Evolutionary conservation across 2,797 vertebrate species (phyloP), one percentile per base, ranked within the genome.

Genomic region (Sebastolobus alascanus): DNA sequence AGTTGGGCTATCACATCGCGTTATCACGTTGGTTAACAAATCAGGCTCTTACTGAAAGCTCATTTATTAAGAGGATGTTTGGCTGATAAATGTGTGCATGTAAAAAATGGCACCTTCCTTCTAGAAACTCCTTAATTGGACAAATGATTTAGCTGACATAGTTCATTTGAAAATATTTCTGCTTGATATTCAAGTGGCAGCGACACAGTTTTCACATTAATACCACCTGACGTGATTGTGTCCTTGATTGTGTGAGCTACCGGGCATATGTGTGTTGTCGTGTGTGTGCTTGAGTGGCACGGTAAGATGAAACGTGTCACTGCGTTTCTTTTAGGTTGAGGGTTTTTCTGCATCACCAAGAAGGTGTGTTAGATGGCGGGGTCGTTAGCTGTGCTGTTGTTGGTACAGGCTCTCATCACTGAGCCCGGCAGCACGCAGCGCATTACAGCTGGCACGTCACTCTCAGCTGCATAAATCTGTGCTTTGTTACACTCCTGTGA

Each of bases 401-500:
- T 83, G 63, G 55, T 60, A 10, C 75, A 73, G 69, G 58, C 74
- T 76, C 68, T 73, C 79, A 52, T 83, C 75, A 66, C 73, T 43
- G 40, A 80, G 75, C 77, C 27, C 63, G 66, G 84, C 70, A 66
- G 75, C 73, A 71, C 13, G 27, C 73, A 56, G 72, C 31, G 2
- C 55, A 52, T 85, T 79, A 87, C 70, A 84, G 64, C 70, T 68
- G 73, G 68, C 78, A 73, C 58, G 67, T 82, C 80, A 77, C 54
- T 79, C 58, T 80, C 38, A 78, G 61, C 73, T 65, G 60, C 70
- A 73, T 79, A 74, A 82, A 75, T 86, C 68, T 82, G 63, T 52
- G 83, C 73, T 73, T 64, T 56, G 79, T 87, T 64, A 73, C 84
- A 58, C 68, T 83, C 63, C 77, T 33, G n/a, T 69, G 54, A 69